phyloP scores from a whole-genome alignment of 2,797 vertebrate genomes.

The Poeciliopsis paucimaculata region DNA sequence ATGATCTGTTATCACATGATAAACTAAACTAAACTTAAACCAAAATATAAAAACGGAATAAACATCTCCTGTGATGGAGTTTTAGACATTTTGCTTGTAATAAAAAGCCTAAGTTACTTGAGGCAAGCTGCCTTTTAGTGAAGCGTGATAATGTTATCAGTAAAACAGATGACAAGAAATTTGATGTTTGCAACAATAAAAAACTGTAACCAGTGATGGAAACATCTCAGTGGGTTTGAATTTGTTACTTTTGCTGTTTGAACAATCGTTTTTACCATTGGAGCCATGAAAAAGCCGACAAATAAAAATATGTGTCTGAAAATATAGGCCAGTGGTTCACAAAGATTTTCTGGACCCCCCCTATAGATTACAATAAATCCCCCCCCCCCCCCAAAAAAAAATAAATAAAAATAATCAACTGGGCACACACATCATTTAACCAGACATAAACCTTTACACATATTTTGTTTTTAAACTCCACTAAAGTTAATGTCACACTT shows the following conservation, averaged over 20 bases:
- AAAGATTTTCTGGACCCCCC: no score
- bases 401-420: no score
- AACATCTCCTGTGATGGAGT: not conserved
- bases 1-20: no score
- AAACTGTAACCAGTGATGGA: not conserved
- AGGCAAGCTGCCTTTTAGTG: not conserved
- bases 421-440: no score
- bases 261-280: not conserved
- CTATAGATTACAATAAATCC: no score
- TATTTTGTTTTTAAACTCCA: no score
- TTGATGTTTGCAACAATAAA: not conserved
- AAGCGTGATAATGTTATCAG: not conserved
- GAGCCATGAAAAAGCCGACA: not conserved
- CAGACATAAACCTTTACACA: no score
- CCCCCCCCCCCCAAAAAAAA: no score
- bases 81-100: not conserved
- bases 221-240: not conserved
- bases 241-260: not conserved
- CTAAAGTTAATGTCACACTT: no score
- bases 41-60: not conserved
- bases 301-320: no score
- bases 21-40: not conserved
- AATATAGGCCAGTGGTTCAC: not conserved
- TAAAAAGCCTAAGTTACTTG: not conserved
- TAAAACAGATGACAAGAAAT: not conserved